Percentiles rank a stretch among this genome's conserved stretches.
Evolutionary conservation across 2,888 invertebrate species (phyloP).

Genomic region (Cyclophora punctaria): DNA sequence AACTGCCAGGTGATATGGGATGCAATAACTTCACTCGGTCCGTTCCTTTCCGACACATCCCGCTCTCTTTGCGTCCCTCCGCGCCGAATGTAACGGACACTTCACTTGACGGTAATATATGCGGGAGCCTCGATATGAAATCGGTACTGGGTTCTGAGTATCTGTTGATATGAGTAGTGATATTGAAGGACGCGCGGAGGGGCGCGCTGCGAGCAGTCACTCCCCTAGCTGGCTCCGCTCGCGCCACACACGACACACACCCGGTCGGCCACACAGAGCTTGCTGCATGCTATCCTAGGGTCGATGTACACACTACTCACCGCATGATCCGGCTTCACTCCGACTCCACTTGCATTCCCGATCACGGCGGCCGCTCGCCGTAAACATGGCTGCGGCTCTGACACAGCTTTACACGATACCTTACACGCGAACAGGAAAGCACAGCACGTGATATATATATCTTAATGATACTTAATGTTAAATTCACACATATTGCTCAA

Average conservation of each 20-base stretch:
- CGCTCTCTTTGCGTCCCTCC: conserved; percentile 51
- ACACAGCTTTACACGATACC: conserved; percentile 70
- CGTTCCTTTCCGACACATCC: conserved; percentile 57
- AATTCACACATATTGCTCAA: conserved; percentile 52
- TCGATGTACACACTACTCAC: conserved; percentile 62
- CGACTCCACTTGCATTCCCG: conserved; percentile 70
- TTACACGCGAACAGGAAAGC: conserved; percentile 68
- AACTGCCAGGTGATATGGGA: conserved; percentile 75
- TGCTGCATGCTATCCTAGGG: conserved; percentile 59
- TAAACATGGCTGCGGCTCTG: conserved; percentile 43
- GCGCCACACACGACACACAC: conserved; percentile 59
- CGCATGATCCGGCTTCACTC: conserved; percentile 66
- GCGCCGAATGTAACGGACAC: conserved; percentile 26
- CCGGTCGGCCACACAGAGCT: conserved; percentile 49
- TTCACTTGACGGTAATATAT: conserved; percentile 16
- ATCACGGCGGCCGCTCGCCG: conserved; percentile 56
- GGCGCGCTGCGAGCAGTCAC: conserved; percentile 48
- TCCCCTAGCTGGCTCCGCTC: conserved; percentile 71
- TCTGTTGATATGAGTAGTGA: conserved; percentile 6
- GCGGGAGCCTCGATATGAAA: neutral
- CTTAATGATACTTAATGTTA: conserved; percentile 28
- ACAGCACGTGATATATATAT: conserved; percentile 62
- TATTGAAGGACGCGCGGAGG: conserved; percentile 31
- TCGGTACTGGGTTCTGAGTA: too few relatives aligned
- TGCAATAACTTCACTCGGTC: conserved; percentile 65